These are phyloP conservation scores for Apodemus agrarius DNA, from an alignment of 2,797 vertebrate genomes.

Conservation along the genomic window DNA sequence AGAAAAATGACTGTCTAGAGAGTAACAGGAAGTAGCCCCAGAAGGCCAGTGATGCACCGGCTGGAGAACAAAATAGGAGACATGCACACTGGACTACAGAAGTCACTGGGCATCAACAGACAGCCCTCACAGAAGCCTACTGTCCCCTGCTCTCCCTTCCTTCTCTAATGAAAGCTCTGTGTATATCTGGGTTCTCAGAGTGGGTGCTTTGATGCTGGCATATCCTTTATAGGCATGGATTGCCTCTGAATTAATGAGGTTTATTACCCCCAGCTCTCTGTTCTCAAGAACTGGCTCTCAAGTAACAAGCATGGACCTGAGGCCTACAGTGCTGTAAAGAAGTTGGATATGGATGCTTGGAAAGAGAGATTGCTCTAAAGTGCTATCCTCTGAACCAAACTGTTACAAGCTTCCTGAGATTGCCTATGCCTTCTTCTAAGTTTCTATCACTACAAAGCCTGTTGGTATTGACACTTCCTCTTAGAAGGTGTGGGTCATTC, in stretches of 20 bases:
- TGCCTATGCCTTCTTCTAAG: neutral
- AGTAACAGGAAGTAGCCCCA: neutral
- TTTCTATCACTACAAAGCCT: neutral
- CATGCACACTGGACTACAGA: neutral
- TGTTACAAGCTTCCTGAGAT: neutral
- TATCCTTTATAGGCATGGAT: neutral
- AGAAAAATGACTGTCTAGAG: neutral
- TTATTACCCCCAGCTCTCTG: neutral
- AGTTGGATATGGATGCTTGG: conserved; percentile 14
- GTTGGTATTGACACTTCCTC: neutral
- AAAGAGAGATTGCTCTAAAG: neutral
- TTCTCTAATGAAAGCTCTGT: neutral
- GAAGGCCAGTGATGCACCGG: neutral
- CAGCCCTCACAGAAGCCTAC: neutral
- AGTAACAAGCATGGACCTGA: neutral
- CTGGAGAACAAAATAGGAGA: neutral
- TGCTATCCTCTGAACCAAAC: neutral
- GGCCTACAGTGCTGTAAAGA: neutral
- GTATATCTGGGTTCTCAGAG: neutral
- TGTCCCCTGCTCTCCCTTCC: neutral
- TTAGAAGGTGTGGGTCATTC: neutral
- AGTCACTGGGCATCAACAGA: neutral
- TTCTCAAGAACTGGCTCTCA: neutral
- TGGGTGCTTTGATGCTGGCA: neutral
- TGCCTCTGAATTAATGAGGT: neutral